Conservation (phyloP, 2,888 invertebrate genomes). For the Nomada flava region DNA sequence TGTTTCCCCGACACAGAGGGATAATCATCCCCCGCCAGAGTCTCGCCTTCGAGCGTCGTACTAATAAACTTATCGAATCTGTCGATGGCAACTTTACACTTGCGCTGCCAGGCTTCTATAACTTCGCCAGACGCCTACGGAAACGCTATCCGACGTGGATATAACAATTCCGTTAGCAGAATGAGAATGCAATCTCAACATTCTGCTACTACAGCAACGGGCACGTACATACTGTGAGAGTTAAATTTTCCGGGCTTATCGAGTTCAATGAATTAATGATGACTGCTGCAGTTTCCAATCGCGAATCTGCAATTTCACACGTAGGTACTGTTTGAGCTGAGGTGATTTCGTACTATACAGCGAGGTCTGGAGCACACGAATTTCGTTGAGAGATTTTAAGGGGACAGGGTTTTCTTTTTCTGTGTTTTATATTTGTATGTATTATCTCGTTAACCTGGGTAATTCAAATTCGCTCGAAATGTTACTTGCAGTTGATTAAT, state of each 20-base stretch:
- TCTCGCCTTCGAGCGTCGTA: not conserved
- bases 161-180: constrained; percentile 20
- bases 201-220: not conserved
- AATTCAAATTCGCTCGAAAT: too few relatives aligned
- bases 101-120: constrained; percentile 16
- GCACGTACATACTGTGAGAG: too few relatives aligned
- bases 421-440: too few relatives aligned
- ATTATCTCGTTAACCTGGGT: too few relatives aligned
- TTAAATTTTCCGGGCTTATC: too few relatives aligned
- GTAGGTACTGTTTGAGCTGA: too few relatives aligned
- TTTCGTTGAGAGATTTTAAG: too few relatives aligned
- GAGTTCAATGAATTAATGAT: not conserved
- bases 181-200: constrained; percentile 12
- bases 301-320: not conserved
- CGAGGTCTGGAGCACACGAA: too few relatives aligned
- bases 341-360: too few relatives aligned
- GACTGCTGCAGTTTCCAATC: not conserved
- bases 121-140: constrained; percentile 18
- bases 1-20: not conserved
- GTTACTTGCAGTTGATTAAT: too few relatives aligned
- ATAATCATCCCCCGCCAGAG: constrained; percentile 16
- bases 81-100: constrained; percentile 33
- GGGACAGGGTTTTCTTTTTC: too few relatives aligned
- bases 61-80: constrained; percentile 47
- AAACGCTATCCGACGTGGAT: constrained; percentile 25